Base-by-base conservation (phyloP, 2,888 invertebrate genomes). In the Buathra laborator region DNA sequence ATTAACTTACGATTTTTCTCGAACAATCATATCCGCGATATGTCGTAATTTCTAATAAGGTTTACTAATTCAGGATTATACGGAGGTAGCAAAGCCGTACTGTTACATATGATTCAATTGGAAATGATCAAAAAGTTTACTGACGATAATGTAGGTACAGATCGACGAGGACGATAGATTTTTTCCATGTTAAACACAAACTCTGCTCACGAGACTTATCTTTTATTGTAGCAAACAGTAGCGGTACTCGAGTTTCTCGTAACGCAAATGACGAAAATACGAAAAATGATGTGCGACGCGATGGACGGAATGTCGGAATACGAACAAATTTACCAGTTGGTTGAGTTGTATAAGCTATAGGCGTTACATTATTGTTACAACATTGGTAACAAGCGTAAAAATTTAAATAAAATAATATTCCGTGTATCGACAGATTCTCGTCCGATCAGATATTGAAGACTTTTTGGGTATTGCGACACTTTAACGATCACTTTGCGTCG, bases 381-480 rank as follows among this genome's bases (percentile, higher is more conserved):
- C 16, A n/a, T n/a, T 16, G 10, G 3, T 14, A 0, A 24, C 3
- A 56, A 24, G 19, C 19, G 7, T 14, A 2, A 24, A 7, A 56
- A 24, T 56, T 56, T 10, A 19, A 19, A 16, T 9, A 10, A 70
- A 46, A 67, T 46, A 67, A 46, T 24, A 14, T 62, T 32, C 14
- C 1, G 12, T 5, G 29, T 32, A 70, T 74, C 77, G 56, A 59
- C 67, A 92, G 92, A 46, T 92, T 89, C 93, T 96, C 97, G 0
- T 96, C 96, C 0, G 94, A 96, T 16, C 97, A 97, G 94, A 92
- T 98, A 0, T 87, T 94, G 3, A 91, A 95, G 51, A 92, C 98
- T 46, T 92, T 98, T 1, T 93, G 95, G 0, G 94, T 96, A 83
- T 92, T 98, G 9, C 94, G 95, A 78, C 94, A 95, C 51, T 96